Base-by-base conservation (phyloP, 2,113 vertebrate species). In the Anseranas semipalmata region DNA sequence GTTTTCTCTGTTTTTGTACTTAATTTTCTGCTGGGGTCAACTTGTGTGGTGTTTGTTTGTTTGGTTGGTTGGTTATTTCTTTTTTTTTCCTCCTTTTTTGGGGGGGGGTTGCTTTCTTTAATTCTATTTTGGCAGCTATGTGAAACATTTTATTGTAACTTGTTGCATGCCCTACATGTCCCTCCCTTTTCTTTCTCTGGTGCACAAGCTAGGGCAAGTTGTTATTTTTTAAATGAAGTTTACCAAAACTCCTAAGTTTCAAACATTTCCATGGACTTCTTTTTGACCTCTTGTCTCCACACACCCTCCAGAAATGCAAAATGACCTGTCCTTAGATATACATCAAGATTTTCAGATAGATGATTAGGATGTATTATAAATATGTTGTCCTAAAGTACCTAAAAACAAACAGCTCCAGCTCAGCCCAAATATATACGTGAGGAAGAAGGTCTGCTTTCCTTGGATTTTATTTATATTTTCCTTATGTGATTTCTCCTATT, bases 151-250 rank as follows among this genome's bases (percentile, higher is more conserved):
- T 77, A 48, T 45, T 12, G 24, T 19, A 72, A 60, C 7, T 83
- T 63, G 17, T 9, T 67, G 18, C 6, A 48, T 22, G 6, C 0
- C 0, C 20, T 59, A 45, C 22, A 32, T 30, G 10, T 33, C 24
- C 18, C 30, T 73, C 19, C 8, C 19, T 66, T 59, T 65, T 45
- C 27, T 68, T 81, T 50, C 3, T 19, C 32, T 65, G 9, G 9
- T 65, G 30, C 7, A 28, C 10, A 9, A 52, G 9, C 6, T 52
- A 22, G 48, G 21, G 18, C 37, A 76, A 28, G 5, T 62, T 77
- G 4, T 43, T 83, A 22, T 8, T 24, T 76, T 85, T 65, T 4
- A 0, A 25, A 78, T 41, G 1, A 77, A 21, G 9, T n/a, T 68
- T 79, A n/a, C 8, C 16, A 25, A 25, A 30, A 58, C 9, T 85